Percentiles rank a stretch among this genome's conserved stretches.
Evolutionary conservation across 2,888 invertebrate genomes (phyloP).

Genomic region (Dolomedes plantarius): DNA sequence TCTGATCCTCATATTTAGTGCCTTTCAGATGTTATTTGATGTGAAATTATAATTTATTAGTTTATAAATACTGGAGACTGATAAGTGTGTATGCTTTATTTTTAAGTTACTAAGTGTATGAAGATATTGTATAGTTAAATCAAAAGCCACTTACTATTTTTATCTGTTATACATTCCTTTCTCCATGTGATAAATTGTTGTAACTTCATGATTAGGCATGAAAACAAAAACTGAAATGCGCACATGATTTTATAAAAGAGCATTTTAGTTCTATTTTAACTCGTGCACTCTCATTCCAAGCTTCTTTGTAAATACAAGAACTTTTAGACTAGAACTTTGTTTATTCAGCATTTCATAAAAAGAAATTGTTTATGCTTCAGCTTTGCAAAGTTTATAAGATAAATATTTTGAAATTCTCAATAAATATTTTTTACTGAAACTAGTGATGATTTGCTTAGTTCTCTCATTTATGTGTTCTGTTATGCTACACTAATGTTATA

Average conservation of each 20-base stretch:
- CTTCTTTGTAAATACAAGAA: background rate
- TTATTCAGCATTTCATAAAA: background rate
- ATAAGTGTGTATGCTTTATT: too few relatives aligned
- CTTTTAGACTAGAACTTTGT: background rate
- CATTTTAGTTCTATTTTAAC: background rate
- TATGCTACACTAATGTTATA: too few relatives aligned
- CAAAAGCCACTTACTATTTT: too few relatives aligned
- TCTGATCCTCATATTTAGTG: too few relatives aligned
- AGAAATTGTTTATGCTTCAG: background rate
- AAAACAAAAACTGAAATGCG: background rate
- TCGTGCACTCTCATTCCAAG: background rate
- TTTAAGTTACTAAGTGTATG: too few relatives aligned
- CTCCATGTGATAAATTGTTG: background rate
- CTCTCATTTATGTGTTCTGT: too few relatives aligned
- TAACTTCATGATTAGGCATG: background rate
- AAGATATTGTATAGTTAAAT: too few relatives aligned
- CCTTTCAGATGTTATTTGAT: too few relatives aligned
- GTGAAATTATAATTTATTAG: too few relatives aligned
- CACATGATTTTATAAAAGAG: background rate
- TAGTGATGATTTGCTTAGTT: too few relatives aligned
- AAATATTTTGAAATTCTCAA: background rate
- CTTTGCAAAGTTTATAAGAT: background rate
- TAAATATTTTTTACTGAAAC: background rate
- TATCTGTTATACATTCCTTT: conserved; percentile 10
- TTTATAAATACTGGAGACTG: too few relatives aligned